Evolutionary conservation across 2,113 vertebrate species (phyloP).

Genomic region (Gnathonemus echidnorhynchus): DNA sequence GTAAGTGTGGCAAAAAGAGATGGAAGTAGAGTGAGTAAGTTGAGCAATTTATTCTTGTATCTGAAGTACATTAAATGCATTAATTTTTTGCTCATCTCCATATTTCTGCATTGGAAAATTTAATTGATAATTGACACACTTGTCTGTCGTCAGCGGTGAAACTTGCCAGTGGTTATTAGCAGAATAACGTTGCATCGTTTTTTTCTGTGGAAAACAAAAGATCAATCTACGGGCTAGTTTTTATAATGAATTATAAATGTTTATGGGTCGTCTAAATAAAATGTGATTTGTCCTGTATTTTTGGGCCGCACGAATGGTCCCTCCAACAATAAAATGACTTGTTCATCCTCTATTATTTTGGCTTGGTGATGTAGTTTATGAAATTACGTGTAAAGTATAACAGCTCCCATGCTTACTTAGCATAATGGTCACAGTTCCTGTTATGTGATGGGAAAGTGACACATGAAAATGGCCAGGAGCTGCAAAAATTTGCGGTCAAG

Average conservation of each 20-base stretch:
- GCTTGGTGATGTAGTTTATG: background rate
- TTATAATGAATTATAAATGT: background rate
- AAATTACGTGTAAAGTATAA: background rate
- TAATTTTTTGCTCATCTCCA: background rate
- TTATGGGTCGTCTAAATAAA: background rate
- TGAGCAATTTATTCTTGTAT: background rate
- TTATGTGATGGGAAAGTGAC: background rate
- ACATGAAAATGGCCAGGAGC: background rate
- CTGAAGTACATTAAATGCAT: background rate
- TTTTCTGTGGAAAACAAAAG: background rate
- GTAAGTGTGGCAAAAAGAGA: background rate
- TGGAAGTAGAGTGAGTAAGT: background rate
- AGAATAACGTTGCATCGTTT: background rate
- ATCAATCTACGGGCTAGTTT: background rate
- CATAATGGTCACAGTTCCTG: background rate
- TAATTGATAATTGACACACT: background rate
- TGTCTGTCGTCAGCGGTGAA: background rate
- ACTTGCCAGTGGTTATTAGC: background rate
- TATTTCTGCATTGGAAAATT: background rate
- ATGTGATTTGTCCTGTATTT: background rate
- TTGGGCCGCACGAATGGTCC: too few species aligned
- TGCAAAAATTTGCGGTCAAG: background rate
- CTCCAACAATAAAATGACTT: background rate
- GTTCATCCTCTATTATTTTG: background rate
- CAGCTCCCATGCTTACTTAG: background rate